Evolutionary conservation across 2,797 vertebrate species (phyloP).

Genomic region (Liasis olivaceus): DNA sequence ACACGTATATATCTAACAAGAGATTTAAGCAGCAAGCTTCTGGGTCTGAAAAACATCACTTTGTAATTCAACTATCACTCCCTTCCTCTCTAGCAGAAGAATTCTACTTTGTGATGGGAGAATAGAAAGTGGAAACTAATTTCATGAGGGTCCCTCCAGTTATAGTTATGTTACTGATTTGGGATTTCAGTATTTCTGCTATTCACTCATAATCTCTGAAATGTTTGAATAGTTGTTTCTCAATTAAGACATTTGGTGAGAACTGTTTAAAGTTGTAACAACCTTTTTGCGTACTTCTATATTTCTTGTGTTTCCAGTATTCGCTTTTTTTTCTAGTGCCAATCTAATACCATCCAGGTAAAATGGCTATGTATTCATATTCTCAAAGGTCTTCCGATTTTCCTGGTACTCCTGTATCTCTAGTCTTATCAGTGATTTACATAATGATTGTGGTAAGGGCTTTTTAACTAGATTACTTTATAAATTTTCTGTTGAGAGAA

Average conservation of each 20-base stretch:
- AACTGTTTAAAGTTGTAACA: constrained; percentile 69
- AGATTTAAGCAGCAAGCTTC: constrained; percentile 1
- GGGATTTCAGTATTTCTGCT: constrained; percentile 54
- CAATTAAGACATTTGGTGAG: constrained; percentile 64
- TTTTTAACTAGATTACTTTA: constrained; percentile 63
- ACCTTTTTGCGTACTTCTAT: constrained; percentile 60
- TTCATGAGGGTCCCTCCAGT: neutral
- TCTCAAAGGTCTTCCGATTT: constrained; percentile 53
- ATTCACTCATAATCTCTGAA: constrained; percentile 58
- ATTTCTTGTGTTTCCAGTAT: constrained; percentile 51
- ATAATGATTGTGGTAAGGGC: constrained; percentile 52
- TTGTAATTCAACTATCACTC: neutral
- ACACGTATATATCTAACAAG: neutral
- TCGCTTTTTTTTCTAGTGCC: constrained; percentile 47
- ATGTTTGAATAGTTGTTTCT: constrained; percentile 60
- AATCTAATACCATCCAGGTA: constrained; percentile 33
- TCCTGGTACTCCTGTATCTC: constrained; percentile 54
- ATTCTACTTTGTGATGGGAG: neutral
- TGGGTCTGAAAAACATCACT: constrained; percentile 22
- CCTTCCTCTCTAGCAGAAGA: neutral
- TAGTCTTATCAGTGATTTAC: constrained; percentile 47
- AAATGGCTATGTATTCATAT: constrained; percentile 59
- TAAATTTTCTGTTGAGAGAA: constrained; percentile 69
- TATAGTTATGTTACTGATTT: neutral
- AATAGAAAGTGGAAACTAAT: neutral